Base-by-base conservation (phyloP, 2,888 invertebrate genomes). In the Linnaemya tessellans region DNA sequence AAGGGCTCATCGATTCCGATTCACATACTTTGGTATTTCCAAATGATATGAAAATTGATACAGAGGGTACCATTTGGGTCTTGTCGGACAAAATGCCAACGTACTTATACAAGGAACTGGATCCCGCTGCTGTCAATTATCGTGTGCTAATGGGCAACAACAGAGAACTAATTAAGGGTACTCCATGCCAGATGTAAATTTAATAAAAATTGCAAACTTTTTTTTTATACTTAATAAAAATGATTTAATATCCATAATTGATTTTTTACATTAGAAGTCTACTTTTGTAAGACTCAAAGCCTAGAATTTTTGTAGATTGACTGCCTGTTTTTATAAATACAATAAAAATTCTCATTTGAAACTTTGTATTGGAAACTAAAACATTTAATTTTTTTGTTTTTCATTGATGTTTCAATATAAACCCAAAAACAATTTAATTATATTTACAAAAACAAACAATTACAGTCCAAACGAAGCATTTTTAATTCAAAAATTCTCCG, bases 81-180 rank as follows among this genome's bases (percentile, higher is more conserved):
- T 93, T 97, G 2, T 96, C 96, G 0, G 96, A 97, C 91, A 95
- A 94, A 88, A 94, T 97, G 94, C 96, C 97, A 0, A 93, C 94
- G 10, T 97, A 96, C 91, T 92, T 97, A 67, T 94, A 95, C 91
- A 93, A 93, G 87, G 93, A 93, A 10, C 92, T 97, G 73, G 94
- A 96, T 90, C 93, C 94, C 30, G 94, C 95, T 51, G 95, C 95
- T 73, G 92, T 95, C 38, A 97, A 97, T 92, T 97, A 95, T 90
- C 93, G 93, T 30, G 89, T 93, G 67, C 80, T 93, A 80, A 91
- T 88, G 30, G 93, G 92, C 46, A 90, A 90, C 56, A 92, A 91
- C 81, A 88, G 87, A 3, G 92, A 92, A 54, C 86, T 93, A 5
- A 91, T 93, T 80, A 90, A 89, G 84, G 93, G 93, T 30, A 93